These are phyloP conservation scores for Xiphophorus birchmanni DNA, from an alignment of 2,797 vertebrate genomes.

Conservation along the genomic window DNA sequence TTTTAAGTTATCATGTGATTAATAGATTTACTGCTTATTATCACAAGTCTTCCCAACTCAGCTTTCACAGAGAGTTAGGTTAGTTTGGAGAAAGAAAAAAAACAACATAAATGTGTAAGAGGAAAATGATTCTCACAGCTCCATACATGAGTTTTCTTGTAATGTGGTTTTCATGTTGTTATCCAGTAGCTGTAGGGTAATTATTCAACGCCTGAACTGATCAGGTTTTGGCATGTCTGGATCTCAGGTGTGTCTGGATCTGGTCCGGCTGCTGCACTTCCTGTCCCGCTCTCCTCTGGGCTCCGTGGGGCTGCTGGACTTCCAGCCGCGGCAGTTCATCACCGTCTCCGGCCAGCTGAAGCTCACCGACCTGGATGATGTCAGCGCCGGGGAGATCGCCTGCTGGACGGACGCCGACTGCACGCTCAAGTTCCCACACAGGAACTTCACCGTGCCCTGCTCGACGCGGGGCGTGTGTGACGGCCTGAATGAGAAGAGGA, in stretches of 20 bases:
- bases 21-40: too few relatives aligned
- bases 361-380: slow-evolving; percentile 92
- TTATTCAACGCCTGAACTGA: slow-evolving; percentile 20
- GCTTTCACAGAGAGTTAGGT: background rate
- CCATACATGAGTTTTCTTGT: background rate
- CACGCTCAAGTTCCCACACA: slow-evolving; percentile 85
- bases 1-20: too few relatives aligned
- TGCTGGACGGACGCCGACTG: slow-evolving; percentile 85
- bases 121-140: background rate
- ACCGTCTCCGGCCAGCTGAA: slow-evolving; percentile 89
- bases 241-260: slow-evolving; percentile 88
- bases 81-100: background rate
- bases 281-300: slow-evolving; percentile 89
- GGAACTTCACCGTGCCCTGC: slow-evolving; percentile 85
- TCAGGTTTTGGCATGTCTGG: slow-evolving; percentile 26
- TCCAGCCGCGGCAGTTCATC: slow-evolving; percentile 93
- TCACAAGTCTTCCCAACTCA: too few relatives aligned
- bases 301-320: slow-evolving; percentile 90
- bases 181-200: background rate
- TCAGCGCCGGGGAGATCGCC: slow-evolving; percentile 79
- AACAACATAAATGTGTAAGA: background rate
- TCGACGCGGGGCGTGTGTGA: slow-evolving; percentile 77
- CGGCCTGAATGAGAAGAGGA: slow-evolving; percentile 89
- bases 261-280: slow-evolving; percentile 88
- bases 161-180: background rate